phyloP scores from a whole-genome alignment of 2,888 invertebrate species.

The Aleiodes alternator region DNA sequence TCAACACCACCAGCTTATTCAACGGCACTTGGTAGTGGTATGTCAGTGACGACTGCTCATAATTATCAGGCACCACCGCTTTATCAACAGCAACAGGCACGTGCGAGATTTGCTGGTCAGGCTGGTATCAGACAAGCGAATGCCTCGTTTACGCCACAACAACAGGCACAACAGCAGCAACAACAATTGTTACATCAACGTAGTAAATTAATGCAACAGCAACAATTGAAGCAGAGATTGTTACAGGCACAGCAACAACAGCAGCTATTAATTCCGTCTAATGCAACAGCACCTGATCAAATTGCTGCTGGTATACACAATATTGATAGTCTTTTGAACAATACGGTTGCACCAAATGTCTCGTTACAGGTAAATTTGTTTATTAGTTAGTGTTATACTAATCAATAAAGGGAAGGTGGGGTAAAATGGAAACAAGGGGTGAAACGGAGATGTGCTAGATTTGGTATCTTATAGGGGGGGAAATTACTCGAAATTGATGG shows the following conservation, averaged over 20 bases:
- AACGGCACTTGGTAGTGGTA: conserved; percentile 70
- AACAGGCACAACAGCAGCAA: conserved; percentile 75
- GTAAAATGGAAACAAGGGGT: no score
- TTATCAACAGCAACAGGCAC: conserved; percentile 71
- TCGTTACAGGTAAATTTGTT: conserved; percentile 81
- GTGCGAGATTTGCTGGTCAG: conserved; percentile 70
- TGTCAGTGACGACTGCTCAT: conserved; percentile 73
- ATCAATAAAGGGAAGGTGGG: no score
- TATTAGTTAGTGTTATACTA: no score
- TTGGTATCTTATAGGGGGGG: no score
- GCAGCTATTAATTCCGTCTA: conserved; percentile 87
- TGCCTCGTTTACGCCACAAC: conserved; percentile 69
- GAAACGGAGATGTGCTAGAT: no score
- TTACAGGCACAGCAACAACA: conserved; percentile 89
- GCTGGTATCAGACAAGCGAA: conserved; percentile 66
- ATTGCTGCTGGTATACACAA: conserved; percentile 80
- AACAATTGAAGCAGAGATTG: conserved; percentile 80
- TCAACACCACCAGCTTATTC: conserved; percentile 82
- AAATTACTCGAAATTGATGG: no score
- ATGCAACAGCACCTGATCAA: conserved; percentile 81
- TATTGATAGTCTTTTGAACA: conserved; percentile 90
- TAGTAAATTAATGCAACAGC: conserved; percentile 71
- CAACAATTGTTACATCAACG: conserved; percentile 76
- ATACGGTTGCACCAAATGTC: conserved; percentile 92
- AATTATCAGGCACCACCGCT: conserved; percentile 75